Evolutionary conservation across 1,140 invertebrate species (phyloP), one percentile per base, ranked within the genome.

Genomic region (Conopomorpha cramerella): DNA sequence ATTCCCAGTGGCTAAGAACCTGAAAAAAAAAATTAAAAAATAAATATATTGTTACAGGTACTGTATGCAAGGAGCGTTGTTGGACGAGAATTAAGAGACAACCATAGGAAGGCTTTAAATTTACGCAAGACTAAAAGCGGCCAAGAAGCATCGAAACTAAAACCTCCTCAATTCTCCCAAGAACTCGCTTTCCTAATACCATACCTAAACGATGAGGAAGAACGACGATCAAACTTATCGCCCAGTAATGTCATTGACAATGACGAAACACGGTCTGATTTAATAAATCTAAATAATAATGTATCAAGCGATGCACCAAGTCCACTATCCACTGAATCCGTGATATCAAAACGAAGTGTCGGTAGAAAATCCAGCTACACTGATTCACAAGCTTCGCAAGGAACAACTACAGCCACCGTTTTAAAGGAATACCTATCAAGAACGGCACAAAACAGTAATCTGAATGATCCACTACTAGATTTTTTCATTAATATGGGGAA

Each of bases 181-280:
- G 38, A 40, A 26, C 25, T 40, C 28, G 15, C 33, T 33, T 40
- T 40, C 31, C 25, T 40, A 19, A 19, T 19, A 19, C 38, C 38
- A 40, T 40, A 42, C 39, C 39, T 42, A 25, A 42, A 42, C 39
- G 35, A 39, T 16, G 40, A 42, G 39, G 36, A 42, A 42, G 19
- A 40, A 26, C 34, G 34, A 14, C 38, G 29, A 23, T 40, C 34
- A 12, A 40, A 40, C 38, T 11, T 40, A 30, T 42, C 36, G 16
- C 36, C 29, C 29, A 40, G 26, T 27, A 25, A 16, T 18, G 40
- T 30, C 28, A 26, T 13, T 14, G 34, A 41, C 16, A 23, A 30
- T 17, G 26, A 42, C 38, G 28, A 42, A 31, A 36, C 27, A 28
- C 27, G 13, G 27, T 28, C 27, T 28, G 27, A 28, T 28, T 28